Conservation (phyloP, 2,888 invertebrate species). For the Steinernema carpocapsae region DNA sequence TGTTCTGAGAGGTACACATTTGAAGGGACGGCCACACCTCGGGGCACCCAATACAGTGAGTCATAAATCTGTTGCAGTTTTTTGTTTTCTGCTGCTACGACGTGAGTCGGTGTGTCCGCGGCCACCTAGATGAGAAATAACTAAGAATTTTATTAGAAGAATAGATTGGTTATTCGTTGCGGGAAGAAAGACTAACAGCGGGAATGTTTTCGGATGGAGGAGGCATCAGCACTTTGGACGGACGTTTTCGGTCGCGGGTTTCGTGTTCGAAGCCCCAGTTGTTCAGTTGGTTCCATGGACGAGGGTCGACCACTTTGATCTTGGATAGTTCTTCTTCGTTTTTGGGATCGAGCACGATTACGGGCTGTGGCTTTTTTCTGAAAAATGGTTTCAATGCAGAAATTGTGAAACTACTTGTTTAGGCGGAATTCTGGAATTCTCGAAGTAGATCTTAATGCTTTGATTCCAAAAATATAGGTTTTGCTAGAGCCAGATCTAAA, state of each 20-base stretch:
- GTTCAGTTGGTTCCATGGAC: conserved; percentile 28
- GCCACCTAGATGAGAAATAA: conserved; percentile 18
- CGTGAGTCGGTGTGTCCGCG: conserved; percentile 8
- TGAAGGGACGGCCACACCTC: conserved; percentile 14
- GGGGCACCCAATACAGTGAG: conserved; percentile 21
- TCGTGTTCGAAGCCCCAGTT: conserved; percentile 38
- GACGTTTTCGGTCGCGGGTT: conserved; percentile 25
- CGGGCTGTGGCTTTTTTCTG: conserved; percentile 10
- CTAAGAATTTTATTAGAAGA: conserved; percentile 19
- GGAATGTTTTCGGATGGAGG: neutral
- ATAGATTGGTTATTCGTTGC: too few species aligned
- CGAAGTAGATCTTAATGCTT: too few species aligned
- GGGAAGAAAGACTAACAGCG: conserved; percentile 2
- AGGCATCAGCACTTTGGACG: neutral
- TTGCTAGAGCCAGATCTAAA: neutral
- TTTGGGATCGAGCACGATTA: conserved; percentile 33
- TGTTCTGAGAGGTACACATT: neutral
- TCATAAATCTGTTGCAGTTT: conserved; percentile 17
- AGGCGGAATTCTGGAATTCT: too few species aligned
- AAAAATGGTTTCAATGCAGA: too few species aligned
- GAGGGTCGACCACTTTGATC: conserved; percentile 35
- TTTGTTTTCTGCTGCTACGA: neutral
- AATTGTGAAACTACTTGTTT: too few species aligned
- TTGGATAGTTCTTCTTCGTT: conserved; percentile 36
- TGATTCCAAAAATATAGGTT: neutral